These are phyloP conservation scores for Amiota mariae DNA, from an alignment of 2,888 invertebrate species.

Conservation along the genomic window DNA sequence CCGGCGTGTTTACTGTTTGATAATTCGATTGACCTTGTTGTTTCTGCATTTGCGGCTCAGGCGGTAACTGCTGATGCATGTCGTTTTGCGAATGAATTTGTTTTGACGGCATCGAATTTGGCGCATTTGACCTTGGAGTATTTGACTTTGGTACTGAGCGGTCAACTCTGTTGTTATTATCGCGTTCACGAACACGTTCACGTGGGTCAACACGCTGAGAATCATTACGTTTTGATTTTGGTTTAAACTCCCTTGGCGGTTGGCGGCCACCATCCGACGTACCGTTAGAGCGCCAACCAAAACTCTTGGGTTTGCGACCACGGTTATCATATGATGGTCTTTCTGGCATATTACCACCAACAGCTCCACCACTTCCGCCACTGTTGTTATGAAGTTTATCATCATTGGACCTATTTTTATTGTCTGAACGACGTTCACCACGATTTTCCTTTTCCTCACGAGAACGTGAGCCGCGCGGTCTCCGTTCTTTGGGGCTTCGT, in stretches of 20 bases:
- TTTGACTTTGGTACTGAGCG: conserved; percentile 46
- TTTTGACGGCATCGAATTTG: conserved; percentile 42
- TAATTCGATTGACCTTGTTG: conserved; percentile 31
- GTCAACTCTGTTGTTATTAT: conserved; percentile 45
- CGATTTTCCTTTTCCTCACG: conserved; percentile 72
- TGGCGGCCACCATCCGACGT: conserved; percentile 53
- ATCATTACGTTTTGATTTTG: conserved; percentile 52
- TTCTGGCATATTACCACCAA: conserved; percentile 12
- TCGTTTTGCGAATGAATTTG: conserved; percentile 44
- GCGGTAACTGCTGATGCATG: conserved; percentile 42
- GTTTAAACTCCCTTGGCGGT: conserved; percentile 71
- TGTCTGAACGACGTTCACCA: conserved; percentile 55
- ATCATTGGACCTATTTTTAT: conserved; percentile 15
- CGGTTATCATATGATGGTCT: conserved; percentile 36
- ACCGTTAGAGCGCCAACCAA: conserved; percentile 47
- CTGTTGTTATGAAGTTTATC: conserved; percentile 27
- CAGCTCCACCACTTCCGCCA: conserved; percentile 25
- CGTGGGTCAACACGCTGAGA: conserved; percentile 41
- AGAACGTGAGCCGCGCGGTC: conserved; percentile 54
- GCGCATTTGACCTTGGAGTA: conserved; percentile 40
- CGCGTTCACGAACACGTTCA: conserved; percentile 37
- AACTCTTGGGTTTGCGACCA: conserved; percentile 52
- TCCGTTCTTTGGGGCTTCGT: conserved; percentile 48
- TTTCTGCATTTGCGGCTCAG: conserved; percentile 29
- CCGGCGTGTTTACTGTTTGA: conserved; percentile 32